These are phyloP conservation scores for Manis javanica DNA, from an alignment of 2,797 vertebrate genomes.

Conservation along the genomic window DNA sequence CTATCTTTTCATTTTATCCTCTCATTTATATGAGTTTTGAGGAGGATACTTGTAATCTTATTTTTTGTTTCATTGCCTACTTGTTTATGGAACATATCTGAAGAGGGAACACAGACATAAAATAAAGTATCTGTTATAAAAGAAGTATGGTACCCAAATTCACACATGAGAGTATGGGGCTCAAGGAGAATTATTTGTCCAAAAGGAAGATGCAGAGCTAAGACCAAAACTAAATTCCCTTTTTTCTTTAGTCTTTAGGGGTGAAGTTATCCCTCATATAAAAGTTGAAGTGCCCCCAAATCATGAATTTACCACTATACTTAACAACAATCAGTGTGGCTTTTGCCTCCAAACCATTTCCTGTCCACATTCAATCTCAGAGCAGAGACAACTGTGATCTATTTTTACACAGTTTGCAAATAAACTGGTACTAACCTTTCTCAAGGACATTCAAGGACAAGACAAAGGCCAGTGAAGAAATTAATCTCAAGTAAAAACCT, in stretches of 20 bases:
- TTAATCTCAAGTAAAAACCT: neutral
- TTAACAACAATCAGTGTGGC: neutral
- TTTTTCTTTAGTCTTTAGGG: neutral
- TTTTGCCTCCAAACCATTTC: constrained; percentile 10
- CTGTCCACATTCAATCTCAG: neutral
- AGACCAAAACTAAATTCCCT: neutral
- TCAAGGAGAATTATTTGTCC: neutral
- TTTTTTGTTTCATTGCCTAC: neutral
- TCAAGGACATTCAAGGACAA: neutral
- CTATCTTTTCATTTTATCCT: constrained; percentile 27
- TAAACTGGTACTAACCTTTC: neutral
- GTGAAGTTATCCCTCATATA: neutral
- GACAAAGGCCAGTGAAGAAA: neutral
- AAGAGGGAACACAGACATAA: neutral
- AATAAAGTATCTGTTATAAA: neutral
- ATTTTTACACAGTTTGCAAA: neutral
- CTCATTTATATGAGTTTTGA: constrained; percentile 3
- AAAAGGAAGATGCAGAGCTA: neutral
- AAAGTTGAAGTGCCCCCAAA: neutral
- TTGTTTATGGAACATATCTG: neutral
- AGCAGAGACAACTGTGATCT: neutral
- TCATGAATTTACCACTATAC: neutral
- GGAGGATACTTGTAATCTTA: neutral
- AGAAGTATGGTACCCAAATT: neutral
- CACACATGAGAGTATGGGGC: neutral